Conservation (phyloP, 2,113 vertebrate species). For the Cynoglossus semilaevis region DNA sequence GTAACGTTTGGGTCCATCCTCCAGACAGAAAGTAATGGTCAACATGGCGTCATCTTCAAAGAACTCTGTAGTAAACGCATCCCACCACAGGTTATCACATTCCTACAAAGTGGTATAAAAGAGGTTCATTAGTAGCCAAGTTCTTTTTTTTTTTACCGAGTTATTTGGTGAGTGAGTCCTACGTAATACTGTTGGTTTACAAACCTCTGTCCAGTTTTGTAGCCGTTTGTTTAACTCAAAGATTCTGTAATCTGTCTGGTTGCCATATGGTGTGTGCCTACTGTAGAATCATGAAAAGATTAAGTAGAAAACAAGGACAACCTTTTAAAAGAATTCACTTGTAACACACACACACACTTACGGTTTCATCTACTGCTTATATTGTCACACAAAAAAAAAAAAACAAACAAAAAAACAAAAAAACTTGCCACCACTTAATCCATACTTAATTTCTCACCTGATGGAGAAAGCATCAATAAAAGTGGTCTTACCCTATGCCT, state of each 20-base stretch:
- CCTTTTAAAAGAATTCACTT: conserved; percentile 2
- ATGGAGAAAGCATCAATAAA: conserved; percentile 16
- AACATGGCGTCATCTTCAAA: conserved; percentile 98
- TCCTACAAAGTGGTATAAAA: conserved; percentile 74
- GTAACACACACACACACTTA: not conserved
- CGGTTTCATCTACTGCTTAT: not conserved
- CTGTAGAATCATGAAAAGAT: conserved; percentile 64
- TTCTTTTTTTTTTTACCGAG: not conserved
- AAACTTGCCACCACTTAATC: conserved; percentile 30
- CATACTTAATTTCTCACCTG: conserved; percentile 24
- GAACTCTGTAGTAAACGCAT: conserved; percentile 98
- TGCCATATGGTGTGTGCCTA: conserved; percentile 96
- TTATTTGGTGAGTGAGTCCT: not conserved
- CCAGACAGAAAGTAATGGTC: conserved; percentile 98
- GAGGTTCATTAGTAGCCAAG: not conserved
- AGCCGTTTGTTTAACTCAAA: conserved; percentile 98
- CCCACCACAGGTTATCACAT: conserved; percentile 99
- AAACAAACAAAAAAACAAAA: conserved; percentile 34
- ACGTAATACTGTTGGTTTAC: not conserved
- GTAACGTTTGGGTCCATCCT: conserved; percentile 98
- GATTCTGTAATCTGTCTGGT: conserved; percentile 99
- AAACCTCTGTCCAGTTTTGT: conserved; percentile 98
- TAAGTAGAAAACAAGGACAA: conserved; percentile 13
- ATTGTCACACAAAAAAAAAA: conserved; percentile 16
- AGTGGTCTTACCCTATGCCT: conserved; percentile 87